phyloP scores from a whole-genome alignment of 1,140 invertebrate genomes.

The Magallana ariakensis region DNA sequence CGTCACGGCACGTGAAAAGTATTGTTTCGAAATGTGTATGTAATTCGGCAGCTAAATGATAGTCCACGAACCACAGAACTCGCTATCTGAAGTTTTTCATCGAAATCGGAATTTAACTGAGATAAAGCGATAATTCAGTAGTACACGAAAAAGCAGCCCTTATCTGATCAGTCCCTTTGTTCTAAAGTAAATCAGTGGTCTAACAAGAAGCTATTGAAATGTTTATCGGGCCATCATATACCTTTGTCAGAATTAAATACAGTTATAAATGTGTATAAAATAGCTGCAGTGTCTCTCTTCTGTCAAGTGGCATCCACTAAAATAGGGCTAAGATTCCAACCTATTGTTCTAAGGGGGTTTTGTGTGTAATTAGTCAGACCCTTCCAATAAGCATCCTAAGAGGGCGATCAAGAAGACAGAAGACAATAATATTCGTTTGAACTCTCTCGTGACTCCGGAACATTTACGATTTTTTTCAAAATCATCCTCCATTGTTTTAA shows the following conservation, averaged over 20 bases:
- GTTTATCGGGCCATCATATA: slow-evolving; percentile 42
- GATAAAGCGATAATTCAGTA: slow-evolving; percentile 44
- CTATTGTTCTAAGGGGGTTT: background rate
- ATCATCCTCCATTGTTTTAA: slow-evolving; percentile 41
- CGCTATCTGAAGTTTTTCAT: slow-evolving; percentile 44
- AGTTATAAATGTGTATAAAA: slow-evolving; percentile 42
- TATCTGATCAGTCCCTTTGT: slow-evolving; percentile 22
- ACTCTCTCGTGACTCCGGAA: slow-evolving; percentile 22
- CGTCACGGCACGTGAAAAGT: slow-evolving; percentile 50
- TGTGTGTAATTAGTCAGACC: slow-evolving; percentile 38
- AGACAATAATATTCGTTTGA: slow-evolving; percentile 17
- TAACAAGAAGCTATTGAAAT: slow-evolving; percentile 27
- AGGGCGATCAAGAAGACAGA: background rate
- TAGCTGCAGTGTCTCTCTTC: slow-evolving; percentile 20
- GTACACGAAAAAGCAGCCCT: background rate
- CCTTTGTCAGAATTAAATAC: slow-evolving; percentile 42
- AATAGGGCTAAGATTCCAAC: slow-evolving; percentile 19
- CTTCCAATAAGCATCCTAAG: background rate
- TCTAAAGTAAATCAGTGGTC: slow-evolving; percentile 22
- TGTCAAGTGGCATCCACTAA: slow-evolving; percentile 32
- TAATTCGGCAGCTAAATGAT: slow-evolving; percentile 36
- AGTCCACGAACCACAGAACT: slow-evolving; percentile 5
- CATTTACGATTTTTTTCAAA: slow-evolving; percentile 23
- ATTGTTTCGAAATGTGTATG: slow-evolving; percentile 45
- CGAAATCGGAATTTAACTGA: slow-evolving; percentile 45